A percentile compares a stretch with the other conserved stretches of the same genome.
Evolutionary conservation across 1,140 invertebrate genomes (phyloP).

Genomic region (Episyrphus balteatus): DNA sequence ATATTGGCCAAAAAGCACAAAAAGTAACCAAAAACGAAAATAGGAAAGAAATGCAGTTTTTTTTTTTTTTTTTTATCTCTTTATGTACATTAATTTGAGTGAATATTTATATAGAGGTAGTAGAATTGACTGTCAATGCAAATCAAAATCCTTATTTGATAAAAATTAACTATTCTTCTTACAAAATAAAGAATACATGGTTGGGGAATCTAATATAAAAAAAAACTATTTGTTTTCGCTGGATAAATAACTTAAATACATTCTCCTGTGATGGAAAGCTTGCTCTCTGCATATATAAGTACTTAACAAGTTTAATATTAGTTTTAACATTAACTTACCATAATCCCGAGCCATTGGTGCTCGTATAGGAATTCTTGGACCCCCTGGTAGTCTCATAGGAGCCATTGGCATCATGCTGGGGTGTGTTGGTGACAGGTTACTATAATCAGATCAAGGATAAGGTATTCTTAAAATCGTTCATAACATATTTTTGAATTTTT

Average conservation of each 20-base stretch:
- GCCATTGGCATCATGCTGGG: conserved; percentile 35
- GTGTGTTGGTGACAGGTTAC: conserved; percentile 37
- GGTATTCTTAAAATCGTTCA: not conserved
- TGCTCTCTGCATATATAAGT: conserved; percentile 11
- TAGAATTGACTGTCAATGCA: too few species aligned
- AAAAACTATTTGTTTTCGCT: too few species aligned
- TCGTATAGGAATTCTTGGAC: conserved; percentile 55
- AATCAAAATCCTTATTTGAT: too few species aligned
- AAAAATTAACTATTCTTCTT: too few species aligned
- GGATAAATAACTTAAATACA: too few species aligned
- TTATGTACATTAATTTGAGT: too few species aligned
- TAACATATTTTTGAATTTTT: not conserved
- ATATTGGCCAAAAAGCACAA: too few species aligned
- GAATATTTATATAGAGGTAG: too few species aligned
- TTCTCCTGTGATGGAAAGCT: not conserved
- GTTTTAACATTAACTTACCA: conserved; percentile 55
- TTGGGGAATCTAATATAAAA: too few species aligned
- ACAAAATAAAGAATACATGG: too few species aligned
- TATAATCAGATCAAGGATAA: conserved; percentile 28
- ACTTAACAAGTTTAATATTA: conserved; percentile 15
- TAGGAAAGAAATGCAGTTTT: conserved; percentile 11
- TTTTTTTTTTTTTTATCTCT: conserved; percentile 8
- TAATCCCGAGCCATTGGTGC: conserved; percentile 74
- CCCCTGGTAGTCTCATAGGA: conserved; percentile 39
- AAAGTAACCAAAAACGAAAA: too few species aligned